phyloP scores from a whole-genome alignment of 2,888 invertebrate genomes.

The Balanococcus diminutus region DNA sequence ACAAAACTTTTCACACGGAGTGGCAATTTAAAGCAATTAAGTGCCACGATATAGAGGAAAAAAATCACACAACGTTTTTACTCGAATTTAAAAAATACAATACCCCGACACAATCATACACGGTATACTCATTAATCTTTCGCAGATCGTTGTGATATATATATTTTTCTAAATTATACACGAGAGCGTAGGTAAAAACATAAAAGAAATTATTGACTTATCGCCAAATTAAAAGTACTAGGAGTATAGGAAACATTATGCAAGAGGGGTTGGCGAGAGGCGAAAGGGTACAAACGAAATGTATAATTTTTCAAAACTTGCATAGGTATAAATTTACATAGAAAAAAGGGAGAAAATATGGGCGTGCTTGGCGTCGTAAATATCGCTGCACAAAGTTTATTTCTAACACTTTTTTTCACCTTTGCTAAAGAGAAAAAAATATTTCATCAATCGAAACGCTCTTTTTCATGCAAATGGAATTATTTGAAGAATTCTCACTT shows the following conservation, averaged over 20 bases:
- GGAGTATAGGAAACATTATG: not conserved
- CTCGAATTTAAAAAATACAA: not conserved
- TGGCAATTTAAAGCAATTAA: constrained; percentile 21
- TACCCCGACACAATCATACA: not conserved
- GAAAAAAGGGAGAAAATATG: constrained; percentile 2
- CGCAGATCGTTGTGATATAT: not conserved
- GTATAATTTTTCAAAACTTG: constrained; percentile 36
- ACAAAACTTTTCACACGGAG: not conserved
- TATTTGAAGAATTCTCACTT: constrained; percentile 25
- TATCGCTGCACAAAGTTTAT: constrained; percentile 13
- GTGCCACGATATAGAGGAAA: not conserved
- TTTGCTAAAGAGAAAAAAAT: not conserved
- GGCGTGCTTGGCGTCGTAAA: constrained; percentile 27
- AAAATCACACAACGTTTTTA: not conserved
- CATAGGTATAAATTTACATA: constrained; percentile 40
- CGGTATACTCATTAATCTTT: constrained; percentile 4
- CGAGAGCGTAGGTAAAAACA: not conserved
- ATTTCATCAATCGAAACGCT: constrained; percentile 3
- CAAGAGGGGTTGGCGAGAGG: not conserved
- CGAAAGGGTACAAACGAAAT: constrained; percentile 13
- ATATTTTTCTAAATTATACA: constrained; percentile 13
- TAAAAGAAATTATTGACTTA: constrained; percentile 17
- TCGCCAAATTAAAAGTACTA: constrained; percentile 9
- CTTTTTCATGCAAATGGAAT: constrained; percentile 24
- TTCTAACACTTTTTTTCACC: constrained; percentile 13